Percentiles rank a stretch among this genome's conserved stretches.
phyloP scores from a whole-genome alignment of 2,797 vertebrate species.

The Enteromius unitaeniatus region DNA sequence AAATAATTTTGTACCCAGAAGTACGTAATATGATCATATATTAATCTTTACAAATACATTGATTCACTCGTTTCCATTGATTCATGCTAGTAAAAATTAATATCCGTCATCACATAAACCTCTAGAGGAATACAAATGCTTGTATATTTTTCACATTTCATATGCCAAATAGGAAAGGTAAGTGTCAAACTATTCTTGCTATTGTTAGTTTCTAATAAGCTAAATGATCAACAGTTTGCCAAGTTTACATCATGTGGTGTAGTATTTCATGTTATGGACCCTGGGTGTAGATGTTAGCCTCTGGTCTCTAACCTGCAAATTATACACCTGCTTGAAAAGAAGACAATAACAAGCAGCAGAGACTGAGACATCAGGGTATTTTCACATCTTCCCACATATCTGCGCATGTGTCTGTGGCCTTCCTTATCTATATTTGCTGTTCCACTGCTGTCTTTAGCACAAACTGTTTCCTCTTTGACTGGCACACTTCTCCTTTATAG shows the following conservation, averaged over 20 bases:
- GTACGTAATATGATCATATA: background rate
- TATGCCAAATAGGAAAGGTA: background rate
- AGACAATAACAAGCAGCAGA: constrained; percentile 9
- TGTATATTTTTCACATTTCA: background rate
- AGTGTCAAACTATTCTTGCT: background rate
- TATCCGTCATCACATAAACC: background rate
- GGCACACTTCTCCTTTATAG: constrained; percentile 30
- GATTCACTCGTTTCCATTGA: background rate
- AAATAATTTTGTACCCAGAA: background rate
- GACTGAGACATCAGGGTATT: constrained; percentile 21
- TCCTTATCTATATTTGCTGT: constrained; percentile 33
- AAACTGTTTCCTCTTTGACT: constrained; percentile 31
- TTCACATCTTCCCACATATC: constrained; percentile 12
- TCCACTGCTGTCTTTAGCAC: constrained; percentile 33
- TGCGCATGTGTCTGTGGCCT: background rate
- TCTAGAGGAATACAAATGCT: background rate
- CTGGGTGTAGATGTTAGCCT: background rate
- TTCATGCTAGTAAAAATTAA: background rate
- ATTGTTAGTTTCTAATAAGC: constrained; percentile 8
- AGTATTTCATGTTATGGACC: background rate
- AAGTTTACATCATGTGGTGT: background rate
- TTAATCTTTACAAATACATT: background rate
- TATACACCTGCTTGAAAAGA: background rate
- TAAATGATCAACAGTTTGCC: background rate
- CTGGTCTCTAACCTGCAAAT: background rate